Base-by-base conservation (phyloP, 1,140 invertebrate species). In the Matsumurasca onukii region DNA sequence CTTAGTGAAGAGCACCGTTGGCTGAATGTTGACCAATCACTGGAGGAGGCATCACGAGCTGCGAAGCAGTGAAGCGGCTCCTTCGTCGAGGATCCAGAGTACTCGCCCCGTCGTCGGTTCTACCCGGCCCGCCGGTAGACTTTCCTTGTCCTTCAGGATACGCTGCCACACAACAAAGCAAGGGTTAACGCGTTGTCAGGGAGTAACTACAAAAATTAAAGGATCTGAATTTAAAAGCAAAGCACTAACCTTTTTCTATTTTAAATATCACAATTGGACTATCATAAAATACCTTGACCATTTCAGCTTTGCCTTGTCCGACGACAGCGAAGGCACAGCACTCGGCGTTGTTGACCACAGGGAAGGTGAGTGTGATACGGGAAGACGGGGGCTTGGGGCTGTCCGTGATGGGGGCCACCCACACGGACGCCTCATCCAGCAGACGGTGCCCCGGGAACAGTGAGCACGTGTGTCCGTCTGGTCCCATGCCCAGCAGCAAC, bases 401-500 rank as follows among this genome's bases (percentile, higher is more conserved):
- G 80, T 99, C 91, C 1, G 82, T 86, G 61, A 99, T 93, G 0
- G 90, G 79, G 29, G 92, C 92, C 2, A 98, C 89, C 84, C 94
- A 92, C 2, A 85, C 75, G 17, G 76, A 78, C 0, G 75, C 82
- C 75, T 91, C 91, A 1, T 89, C 76, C 0, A 95, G 78, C 3
- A 92, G 76, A 3, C 80, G 78, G 81, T 98, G 95, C 34, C 84
- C 86, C 0, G 98, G 98, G 81, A 99, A 99, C 12, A 99, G 79
- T 0, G 97, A 99, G 75, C 97, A 98, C 0, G 97, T 99, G 78
- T 99, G 98, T 0, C 98, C 98, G 84, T 99, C 98, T 17, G 96
- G 97, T 0, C 98, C 98, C 85, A 99, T 90, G 22, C 98, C 98
- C 15, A 99, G 79, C 5, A 99, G 79, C 1, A 99, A 79, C 20